Base-by-base conservation (phyloP, 2,888 invertebrate genomes). In the Drosophila percnosoma region DNA sequence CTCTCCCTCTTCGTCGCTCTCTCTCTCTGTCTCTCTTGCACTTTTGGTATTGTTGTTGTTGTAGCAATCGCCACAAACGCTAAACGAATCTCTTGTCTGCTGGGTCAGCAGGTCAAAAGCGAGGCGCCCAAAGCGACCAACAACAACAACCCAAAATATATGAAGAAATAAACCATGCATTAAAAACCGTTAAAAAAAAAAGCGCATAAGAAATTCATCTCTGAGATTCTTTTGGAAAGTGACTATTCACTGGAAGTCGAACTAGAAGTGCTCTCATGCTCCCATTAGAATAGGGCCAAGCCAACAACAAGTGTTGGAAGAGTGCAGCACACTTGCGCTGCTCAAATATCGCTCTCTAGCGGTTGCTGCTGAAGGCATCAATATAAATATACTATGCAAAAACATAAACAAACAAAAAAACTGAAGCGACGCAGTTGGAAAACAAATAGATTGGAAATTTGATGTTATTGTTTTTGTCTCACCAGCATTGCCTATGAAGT, bases 71-170 rank as follows among this genome's bases (percentile, higher is more conserved):
- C 65, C 78, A 63, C 68, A 78, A 83, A 80, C 72, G 61, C 68
- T 74, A 78, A 84, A 73, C 78, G 84, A 84, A 84, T 78, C 78
- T 81, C 60, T 75, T 68, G 75, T 72, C 83, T 82, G 85, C 68
- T 85, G 82, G 82, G 82, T 82, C 82, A 85, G 42, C 75, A 36
- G 82, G 82, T 84, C 82, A 82, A 55, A 71, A 59, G 75, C 75
- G 34, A 66, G 68, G 67, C 75, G 73, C 76, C 73, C 65, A 70
- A 62, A 65, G 54, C 51, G 62, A 55, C 55, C 49, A 53, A 34
- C 42, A 75, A 55, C 42, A 61, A 38, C 48, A 60, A 34, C 36
- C 10, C 34, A 45, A 45, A 45, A 24, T 24, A 15, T 24, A 15
- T 33, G 33, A 45, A 45, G 24, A 49, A 38, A 40, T 18, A 60